Base-by-base conservation (phyloP, 2,113 vertebrate genomes). In the Sturnira hondurensis region DNA sequence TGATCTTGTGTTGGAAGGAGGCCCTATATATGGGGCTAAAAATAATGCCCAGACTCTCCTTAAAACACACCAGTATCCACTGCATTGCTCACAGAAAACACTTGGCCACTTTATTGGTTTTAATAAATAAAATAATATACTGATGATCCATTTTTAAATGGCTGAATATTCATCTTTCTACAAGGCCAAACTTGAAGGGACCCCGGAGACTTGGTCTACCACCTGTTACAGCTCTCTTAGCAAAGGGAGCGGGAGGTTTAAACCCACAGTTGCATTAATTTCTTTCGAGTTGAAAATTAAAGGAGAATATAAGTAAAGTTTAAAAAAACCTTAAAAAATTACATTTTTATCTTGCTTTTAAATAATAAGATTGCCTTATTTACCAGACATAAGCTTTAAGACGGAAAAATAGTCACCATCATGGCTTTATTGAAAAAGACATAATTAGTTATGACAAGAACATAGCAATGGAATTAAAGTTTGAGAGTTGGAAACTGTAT, bases 381-480 rank as follows among this genome's bases (percentile, higher is more conserved):
- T 56, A 78, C 38, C 38, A 76, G 73, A 65, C 20, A 84, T 0
- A 54, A 36, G 41, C 33, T 78, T 83, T 89, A 81, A 80, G 41
- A 93, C 0, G 50, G 5, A 90, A 78, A 63, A 47, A 36, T 86
- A 76, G 38, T 89, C 26, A 65, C 24, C 52, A 36, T 70, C 41
- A 47, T 16, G 9, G 50, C 63, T 83, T 95, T 58, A 56, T 1
- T 26, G 50, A 54, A 87, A 78, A 87, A 82, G 5, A 76, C 17
- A 56, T 52, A 89, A 82, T 83, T 86, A 88, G 36, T 92, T 56
- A 90, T 50, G 54, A 78, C 36, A 94, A 38, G 38, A 95, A 33
- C 19, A 38, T 2, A 78, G 33, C n/a, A 94, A 77, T 22, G 56
- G 65, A 96, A 91, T 13, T 76, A 14, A 76, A 89, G 33, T 45